Conservation (phyloP, 2,113 vertebrate species). For the Trematomus loennbergii region DNA sequence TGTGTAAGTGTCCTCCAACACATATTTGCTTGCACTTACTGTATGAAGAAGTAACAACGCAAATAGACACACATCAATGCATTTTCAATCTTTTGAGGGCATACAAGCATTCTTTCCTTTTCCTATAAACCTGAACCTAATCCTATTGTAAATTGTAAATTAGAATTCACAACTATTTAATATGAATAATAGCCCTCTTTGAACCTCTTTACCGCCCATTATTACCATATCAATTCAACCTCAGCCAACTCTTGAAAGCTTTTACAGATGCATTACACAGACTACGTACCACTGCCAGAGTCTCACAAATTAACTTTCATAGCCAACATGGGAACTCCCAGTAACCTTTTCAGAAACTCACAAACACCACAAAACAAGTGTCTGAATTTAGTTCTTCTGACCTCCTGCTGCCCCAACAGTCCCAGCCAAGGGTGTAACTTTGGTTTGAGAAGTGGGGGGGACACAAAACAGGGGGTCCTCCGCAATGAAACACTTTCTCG, state of each 20-base stretch:
- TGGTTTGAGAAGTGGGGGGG: too few species aligned
- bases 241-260: background rate
- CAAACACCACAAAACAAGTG: background rate
- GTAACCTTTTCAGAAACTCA: background rate
- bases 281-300: background rate
- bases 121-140: background rate
- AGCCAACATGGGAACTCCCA: background rate
- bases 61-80: background rate
- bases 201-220: background rate
- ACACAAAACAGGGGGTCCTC: too few species aligned
- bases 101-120: conserved; percentile 3
- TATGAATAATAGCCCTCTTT: background rate
- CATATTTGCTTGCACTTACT: background rate
- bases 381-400: background rate
- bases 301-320: background rate
- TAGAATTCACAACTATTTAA: background rate
- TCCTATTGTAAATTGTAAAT: background rate
- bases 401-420: background rate
- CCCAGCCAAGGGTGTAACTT: too few species aligned
- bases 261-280: conserved; percentile 1
- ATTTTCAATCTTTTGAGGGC: background rate
- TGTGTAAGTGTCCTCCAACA: conserved; percentile 6
- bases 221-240: background rate
- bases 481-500: too few species aligned
- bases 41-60: background rate